Evolutionary conservation across 1,140 invertebrate genomes (phyloP).

Genomic region (Drosophila subpulchrella): DNA sequence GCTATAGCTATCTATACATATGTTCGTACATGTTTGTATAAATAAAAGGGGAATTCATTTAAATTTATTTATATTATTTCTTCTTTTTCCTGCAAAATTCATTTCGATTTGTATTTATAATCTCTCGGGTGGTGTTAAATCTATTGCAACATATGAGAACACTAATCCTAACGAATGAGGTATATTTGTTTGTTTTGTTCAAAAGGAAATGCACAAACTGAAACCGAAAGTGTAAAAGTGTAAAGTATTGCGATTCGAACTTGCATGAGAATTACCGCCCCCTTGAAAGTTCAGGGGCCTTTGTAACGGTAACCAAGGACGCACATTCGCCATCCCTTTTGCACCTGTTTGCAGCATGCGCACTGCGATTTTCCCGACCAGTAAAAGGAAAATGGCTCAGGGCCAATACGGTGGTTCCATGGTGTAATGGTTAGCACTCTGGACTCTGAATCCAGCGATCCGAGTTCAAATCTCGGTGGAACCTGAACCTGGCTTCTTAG

Average conservation of each 20-base stretch:
- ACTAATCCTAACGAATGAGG: constrained; percentile 1
- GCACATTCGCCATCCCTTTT: not conserved
- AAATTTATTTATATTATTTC: constrained; percentile 23
- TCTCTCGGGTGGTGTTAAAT: constrained; percentile 14
- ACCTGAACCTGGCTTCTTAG: constrained; percentile 84
- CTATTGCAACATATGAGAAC: constrained; percentile 30
- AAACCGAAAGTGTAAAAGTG: constrained; percentile 21
- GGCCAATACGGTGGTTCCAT: constrained; percentile 87
- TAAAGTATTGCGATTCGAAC: constrained; percentile 1
- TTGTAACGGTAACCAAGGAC: not conserved
- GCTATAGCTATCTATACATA: constrained; percentile 19
- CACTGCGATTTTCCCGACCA: constrained; percentile 39
- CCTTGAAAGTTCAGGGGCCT: not conserved
- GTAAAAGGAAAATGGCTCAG: constrained; percentile 36
- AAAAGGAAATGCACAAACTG: constrained; percentile 11
- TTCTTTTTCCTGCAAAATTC: constrained; percentile 16
- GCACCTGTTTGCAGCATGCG: constrained; percentile 51
- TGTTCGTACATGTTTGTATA: constrained; percentile 21
- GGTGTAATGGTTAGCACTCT: constrained; percentile 96
- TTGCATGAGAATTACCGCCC: not conserved
- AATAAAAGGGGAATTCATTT: constrained; percentile 34
- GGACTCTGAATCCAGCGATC: constrained; percentile 96
- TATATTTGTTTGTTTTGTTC: not conserved
- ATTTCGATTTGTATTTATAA: constrained; percentile 41
- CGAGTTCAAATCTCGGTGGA: constrained; percentile 94